Evolutionary conservation across 1,140 invertebrate species (phyloP), one percentile per base, ranked within the genome.

Genomic region (Aphis gossypii): DNA sequence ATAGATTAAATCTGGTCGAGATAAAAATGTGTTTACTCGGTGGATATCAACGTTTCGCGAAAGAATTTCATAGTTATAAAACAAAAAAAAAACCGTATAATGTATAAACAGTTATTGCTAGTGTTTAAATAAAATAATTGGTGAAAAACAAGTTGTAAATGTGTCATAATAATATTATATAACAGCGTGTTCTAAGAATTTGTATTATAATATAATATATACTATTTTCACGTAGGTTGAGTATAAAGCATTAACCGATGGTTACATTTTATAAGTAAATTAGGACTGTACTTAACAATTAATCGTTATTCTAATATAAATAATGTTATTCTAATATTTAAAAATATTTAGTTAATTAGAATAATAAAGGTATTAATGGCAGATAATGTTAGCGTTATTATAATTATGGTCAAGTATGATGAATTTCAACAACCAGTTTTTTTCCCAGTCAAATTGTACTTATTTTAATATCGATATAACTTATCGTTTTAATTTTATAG

Each of bases 131-230:
- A 76, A n/a, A n/a, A n/a, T 76, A 76, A 76, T 76, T 76, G 11
- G 30, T n/a, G 14, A n/a, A 76, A 76, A 76, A 76, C 60, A 76
- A 76, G 60, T 76, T n/a, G 14, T 76, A 76, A 76, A 76, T 76
- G 60, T 76, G 60, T 76, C 60, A 76, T 76, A 76, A 76, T 76
- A 76, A n/a, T 76, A 76, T 76, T 76, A 35, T 76, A 76, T 76
- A 76, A 76, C n/a, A 76, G 5, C 60, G 60, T 14, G 30, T 76
- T 76, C 60, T 76, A 76, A n/a, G n/a, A 76, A 76, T 76, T 76
- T 5, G 30, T 76, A 76, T 76, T 5, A 76, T 68, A 68, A 60
- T 18, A 18, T 76, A 76, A 60, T 18, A 18, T 76, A 76, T n/a
- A 76, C 38, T 41, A 76, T 76, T 76, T 76, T 76, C n/a, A 76